Conservation (phyloP, 2,113 vertebrate species). For the Xenopus tropicalis region DNA sequence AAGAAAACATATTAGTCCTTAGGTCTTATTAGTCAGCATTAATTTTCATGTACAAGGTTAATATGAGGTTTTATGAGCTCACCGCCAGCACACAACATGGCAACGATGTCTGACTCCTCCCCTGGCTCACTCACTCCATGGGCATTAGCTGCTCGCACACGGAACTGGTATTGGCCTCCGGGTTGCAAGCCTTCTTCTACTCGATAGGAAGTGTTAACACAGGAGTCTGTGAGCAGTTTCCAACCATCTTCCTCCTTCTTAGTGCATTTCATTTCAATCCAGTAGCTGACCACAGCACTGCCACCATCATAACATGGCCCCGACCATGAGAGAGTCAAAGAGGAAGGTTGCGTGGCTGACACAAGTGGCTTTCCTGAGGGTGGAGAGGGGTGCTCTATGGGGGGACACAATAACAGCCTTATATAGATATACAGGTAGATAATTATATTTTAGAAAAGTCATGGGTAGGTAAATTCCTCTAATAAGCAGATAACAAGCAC, state of each 20-base stretch:
- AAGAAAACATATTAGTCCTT: neutral
- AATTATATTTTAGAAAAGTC: no score
- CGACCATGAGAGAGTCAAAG: slow-evolving; percentile 71
- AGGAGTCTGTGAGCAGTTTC: slow-evolving; percentile 55
- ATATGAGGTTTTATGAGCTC: slow-evolving; percentile 29
- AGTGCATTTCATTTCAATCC: slow-evolving; percentile 56
- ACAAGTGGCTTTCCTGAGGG: slow-evolving; percentile 64
- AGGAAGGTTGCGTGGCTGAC: slow-evolving; percentile 58
- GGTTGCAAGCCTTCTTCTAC: slow-evolving; percentile 59
- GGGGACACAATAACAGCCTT: neutral
- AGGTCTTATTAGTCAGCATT: no score
- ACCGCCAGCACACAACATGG: slow-evolving; percentile 59
- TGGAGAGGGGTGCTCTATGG: slow-evolving; percentile 62
- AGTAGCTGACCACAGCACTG: slow-evolving; percentile 65
- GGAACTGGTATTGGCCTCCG: slow-evolving; percentile 62
- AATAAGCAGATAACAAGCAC: no score
- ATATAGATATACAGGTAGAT: no score
- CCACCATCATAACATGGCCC: slow-evolving; percentile 72
- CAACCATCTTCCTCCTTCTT: slow-evolving; percentile 49
- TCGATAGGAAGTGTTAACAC: slow-evolving; percentile 63
- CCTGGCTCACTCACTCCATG: slow-evolving; percentile 66
- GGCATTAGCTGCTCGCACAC: slow-evolving; percentile 64
- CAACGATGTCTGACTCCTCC: slow-evolving; percentile 58
- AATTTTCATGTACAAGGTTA: no score
- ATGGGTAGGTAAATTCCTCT: no score